These are phyloP conservation scores for Pteropus alecto DNA, from an alignment of 2,113 vertebrate species.

Conservation along the genomic window DNA sequence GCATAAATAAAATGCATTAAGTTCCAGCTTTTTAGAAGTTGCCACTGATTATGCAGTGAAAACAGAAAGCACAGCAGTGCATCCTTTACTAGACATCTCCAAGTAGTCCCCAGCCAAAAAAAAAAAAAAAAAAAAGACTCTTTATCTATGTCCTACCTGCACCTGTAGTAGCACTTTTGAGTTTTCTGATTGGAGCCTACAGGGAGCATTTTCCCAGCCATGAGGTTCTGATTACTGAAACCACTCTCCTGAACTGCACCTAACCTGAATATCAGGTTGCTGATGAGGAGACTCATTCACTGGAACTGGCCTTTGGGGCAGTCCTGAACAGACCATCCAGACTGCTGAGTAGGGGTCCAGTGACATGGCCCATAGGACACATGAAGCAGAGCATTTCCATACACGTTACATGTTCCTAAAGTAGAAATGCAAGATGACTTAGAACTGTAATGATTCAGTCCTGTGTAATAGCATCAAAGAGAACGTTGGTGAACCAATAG, in stretches of 20 bases:
- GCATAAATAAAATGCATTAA: conserved; percentile 21
- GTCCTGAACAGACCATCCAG: not conserved
- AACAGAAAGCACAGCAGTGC: not conserved
- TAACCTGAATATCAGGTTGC: conserved; percentile 61
- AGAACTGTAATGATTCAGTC: not conserved
- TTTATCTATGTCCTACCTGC: not conserved
- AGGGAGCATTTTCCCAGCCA: not conserved
- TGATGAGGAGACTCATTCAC: conserved; percentile 54
- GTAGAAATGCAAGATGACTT: not conserved
- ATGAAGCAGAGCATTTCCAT: not conserved
- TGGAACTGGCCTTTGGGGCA: conserved; percentile 38
- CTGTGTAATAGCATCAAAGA: not conserved
- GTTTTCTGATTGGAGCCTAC: not conserved
- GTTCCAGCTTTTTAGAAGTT: not conserved
- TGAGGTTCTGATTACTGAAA: not conserved
- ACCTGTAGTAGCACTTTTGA: not conserved
- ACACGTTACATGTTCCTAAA: not conserved
- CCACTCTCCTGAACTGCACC: conserved; percentile 32
- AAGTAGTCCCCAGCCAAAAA: no score
- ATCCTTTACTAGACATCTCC: not conserved
- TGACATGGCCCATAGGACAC: not conserved
- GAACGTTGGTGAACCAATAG: not conserved
- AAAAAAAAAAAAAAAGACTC: not conserved
- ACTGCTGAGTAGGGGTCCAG: not conserved
- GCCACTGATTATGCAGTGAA: not conserved